A percentile compares a stretch with the other conserved stretches of the same genome.
phyloP scores from a whole-genome alignment of 2,797 vertebrate genomes.

The Sebastes steindachneri region DNA sequence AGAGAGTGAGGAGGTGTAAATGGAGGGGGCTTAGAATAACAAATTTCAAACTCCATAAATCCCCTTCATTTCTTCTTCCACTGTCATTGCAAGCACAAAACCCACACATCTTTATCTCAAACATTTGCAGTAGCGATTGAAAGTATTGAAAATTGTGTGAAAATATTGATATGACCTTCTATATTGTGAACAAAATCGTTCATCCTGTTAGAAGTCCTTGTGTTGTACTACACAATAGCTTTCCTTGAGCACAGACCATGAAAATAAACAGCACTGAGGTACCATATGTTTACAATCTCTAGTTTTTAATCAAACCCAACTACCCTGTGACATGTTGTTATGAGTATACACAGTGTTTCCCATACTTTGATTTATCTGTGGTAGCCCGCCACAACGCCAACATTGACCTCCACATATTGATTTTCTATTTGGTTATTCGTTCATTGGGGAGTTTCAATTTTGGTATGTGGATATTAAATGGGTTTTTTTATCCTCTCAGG shows the following conservation, averaged over 20 bases:
- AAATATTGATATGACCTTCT: background rate
- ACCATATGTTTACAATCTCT: background rate
- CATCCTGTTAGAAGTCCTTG: background rate
- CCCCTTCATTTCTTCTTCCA: constrained; percentile 17
- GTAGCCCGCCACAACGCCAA: fast-evolving
- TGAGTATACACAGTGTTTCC: background rate
- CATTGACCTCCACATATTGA: background rate
- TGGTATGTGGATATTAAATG: too few species aligned
- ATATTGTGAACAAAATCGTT: background rate
- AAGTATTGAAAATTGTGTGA: background rate
- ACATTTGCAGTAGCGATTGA: background rate
- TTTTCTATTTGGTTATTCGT: background rate
- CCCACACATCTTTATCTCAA: background rate
- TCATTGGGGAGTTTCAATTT: too few species aligned
- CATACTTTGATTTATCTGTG: background rate
- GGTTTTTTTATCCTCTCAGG: too few species aligned
- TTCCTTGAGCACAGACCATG: background rate
- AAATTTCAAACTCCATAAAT: constrained; percentile 45
- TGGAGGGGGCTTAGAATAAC: constrained; percentile 27
- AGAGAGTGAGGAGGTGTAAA: constrained; percentile 29
- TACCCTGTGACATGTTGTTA: background rate
- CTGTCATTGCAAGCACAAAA: background rate
- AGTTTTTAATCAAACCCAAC: background rate
- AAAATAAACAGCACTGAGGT: background rate
- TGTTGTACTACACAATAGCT: background rate